phyloP scores from a whole-genome alignment of 2,113 vertebrate species.

The Theristicus caerulescens region DNA sequence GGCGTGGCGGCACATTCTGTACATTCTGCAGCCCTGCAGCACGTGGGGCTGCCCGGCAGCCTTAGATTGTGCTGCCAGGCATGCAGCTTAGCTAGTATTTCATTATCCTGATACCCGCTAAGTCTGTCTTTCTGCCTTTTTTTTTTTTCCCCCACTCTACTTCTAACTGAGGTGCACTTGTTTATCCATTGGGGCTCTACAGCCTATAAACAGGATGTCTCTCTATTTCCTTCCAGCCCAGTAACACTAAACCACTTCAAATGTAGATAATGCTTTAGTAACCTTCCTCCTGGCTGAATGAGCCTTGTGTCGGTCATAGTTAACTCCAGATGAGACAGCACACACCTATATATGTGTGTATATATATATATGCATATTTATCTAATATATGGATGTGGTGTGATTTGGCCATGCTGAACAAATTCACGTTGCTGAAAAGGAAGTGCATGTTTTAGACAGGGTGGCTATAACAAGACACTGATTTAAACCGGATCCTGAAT shows the following conservation, averaged over 20 bases:
- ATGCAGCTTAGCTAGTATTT: not conserved
- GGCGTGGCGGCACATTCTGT: not conserved
- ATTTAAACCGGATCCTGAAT: not conserved
- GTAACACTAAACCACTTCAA: not conserved
- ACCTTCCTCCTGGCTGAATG: not conserved
- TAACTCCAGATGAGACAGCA: not conserved
- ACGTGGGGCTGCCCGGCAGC: not conserved
- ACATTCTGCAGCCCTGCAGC: conserved; percentile 10
- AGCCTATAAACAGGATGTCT: conserved; percentile 60
- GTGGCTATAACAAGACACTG: not conserved
- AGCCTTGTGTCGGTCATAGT: not conserved
- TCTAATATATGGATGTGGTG: not conserved
- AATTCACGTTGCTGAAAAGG: not conserved
- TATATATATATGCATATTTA: not conserved
- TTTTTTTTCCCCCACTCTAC: not conserved
- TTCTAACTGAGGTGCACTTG: not conserved
- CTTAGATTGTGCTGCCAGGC: not conserved
- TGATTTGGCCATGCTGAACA: not conserved
- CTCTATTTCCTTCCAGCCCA: conserved; percentile 38
- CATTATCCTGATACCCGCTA: not conserved
- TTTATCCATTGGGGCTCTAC: conserved; percentile 25
- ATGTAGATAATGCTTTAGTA: not conserved
- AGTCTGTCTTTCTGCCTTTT: not conserved
- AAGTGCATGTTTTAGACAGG: not conserved
- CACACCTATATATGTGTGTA: not conserved